Evolutionary conservation across 1,140 invertebrate species (phyloP).

Genomic region (Aphelenchoides fujianensis): DNA sequence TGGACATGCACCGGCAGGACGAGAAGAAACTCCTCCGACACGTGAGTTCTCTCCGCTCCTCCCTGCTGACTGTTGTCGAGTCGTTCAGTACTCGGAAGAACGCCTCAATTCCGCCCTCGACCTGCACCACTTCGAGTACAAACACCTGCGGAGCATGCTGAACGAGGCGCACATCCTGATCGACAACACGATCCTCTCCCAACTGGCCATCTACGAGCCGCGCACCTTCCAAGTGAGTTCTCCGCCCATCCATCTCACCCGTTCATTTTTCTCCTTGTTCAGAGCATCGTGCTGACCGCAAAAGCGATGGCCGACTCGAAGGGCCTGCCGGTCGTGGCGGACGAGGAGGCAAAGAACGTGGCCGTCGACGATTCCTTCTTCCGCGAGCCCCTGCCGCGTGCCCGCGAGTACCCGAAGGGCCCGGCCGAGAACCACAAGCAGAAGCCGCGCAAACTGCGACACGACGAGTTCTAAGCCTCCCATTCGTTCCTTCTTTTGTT

Average conservation of each 20-base stretch:
- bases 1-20: conserved; percentile 54
- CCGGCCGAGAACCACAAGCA: conserved; percentile 45
- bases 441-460: conserved; percentile 49
- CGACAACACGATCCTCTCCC: conserved; percentile 48
- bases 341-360: conserved; percentile 40
- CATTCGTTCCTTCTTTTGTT: too few relatives aligned
- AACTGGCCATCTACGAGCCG: conserved; percentile 59
- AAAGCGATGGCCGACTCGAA: conserved; percentile 50
- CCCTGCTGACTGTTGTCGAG: not conserved
- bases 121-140: conserved; percentile 47
- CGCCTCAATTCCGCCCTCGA: conserved; percentile 46
- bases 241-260: not conserved
- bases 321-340: conserved; percentile 35
- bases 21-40: conserved; percentile 46
- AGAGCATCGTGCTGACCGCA: conserved; percentile 53
- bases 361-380: conserved; percentile 40
- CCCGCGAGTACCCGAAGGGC: conserved; percentile 38
- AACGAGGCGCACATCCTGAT: conserved; percentile 53
- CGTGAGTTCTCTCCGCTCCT: conserved; percentile 35
- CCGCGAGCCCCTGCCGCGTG: conserved; percentile 41
- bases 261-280: too few relatives aligned
- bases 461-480: conserved; percentile 45
- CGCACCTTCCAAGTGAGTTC: conserved; percentile 51
- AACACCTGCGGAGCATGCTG: conserved; percentile 43
- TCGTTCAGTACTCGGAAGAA: conserved; percentile 50